A percentile compares a stretch with the other conserved stretches of the same genome.
phyloP scores from a whole-genome alignment of 2,797 vertebrate genomes.

The Sebastes umbrosus region DNA sequence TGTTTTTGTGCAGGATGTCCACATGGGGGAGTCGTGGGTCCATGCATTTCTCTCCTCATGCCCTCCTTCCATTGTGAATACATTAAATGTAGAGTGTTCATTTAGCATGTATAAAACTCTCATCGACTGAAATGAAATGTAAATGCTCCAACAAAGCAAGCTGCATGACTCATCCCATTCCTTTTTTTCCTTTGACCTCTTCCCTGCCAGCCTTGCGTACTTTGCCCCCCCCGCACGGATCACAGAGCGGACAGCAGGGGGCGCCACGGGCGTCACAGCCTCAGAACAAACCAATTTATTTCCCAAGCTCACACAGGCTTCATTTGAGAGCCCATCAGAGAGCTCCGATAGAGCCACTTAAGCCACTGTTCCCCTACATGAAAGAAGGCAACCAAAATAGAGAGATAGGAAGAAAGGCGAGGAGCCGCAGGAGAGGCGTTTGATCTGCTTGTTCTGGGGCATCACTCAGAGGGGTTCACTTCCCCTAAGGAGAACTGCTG shows the following conservation, averaged over 20 bases:
- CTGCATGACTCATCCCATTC: conserved; percentile 50
- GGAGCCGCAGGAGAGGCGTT: conserved; percentile 58
- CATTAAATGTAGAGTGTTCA: conserved; percentile 39
- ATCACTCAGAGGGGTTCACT: conserved; percentile 53
- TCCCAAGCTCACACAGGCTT: conserved; percentile 55
- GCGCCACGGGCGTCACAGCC: conserved; percentile 29
- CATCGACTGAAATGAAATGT: conserved; percentile 58
- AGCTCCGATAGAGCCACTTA: conserved; percentile 73
- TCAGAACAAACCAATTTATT: conserved; percentile 70
- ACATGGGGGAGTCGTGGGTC: conserved; percentile 72
- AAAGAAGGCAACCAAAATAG: conserved; percentile 76
- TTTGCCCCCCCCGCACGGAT: conserved; percentile 9
- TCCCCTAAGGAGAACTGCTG: conserved; percentile 38
- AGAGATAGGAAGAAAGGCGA: conserved; percentile 52
- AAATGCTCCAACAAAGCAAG: conserved; percentile 54
- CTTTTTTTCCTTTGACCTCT: conserved; percentile 25
- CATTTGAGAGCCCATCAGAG: conserved; percentile 71
- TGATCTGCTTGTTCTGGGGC: conserved; percentile 73
- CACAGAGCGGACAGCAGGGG: conserved; percentile 51
- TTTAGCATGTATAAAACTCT: conserved; percentile 60
- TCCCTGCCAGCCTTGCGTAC: conserved; percentile 16
- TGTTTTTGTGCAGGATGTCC: conserved; percentile 22
- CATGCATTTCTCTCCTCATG: not conserved
- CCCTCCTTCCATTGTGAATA: conserved; percentile 19
- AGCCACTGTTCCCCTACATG: conserved; percentile 72